Percentiles rank a stretch among this genome's conserved stretches.
Evolutionary conservation across 1,140 invertebrate species (phyloP).

Genomic region (Drosophila gunungcola): DNA sequence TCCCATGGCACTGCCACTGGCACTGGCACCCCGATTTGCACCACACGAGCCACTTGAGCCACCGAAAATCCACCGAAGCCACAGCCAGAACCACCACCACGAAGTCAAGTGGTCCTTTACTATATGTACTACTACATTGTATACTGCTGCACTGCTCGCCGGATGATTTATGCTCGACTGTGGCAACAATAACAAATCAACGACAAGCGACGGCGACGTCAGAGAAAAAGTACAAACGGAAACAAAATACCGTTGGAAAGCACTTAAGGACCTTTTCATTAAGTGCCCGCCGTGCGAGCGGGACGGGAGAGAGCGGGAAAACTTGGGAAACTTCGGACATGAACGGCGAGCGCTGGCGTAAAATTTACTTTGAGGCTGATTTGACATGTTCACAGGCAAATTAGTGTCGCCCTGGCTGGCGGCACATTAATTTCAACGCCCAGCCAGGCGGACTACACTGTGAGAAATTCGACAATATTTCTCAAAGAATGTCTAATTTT

Average conservation of each 20-base stretch:
- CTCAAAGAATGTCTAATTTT: no score
- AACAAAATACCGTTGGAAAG: conserved; percentile 83
- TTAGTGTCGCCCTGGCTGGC: conserved; percentile 75
- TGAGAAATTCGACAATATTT: not conserved
- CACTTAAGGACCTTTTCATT: conserved; percentile 84
- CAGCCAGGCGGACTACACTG: conserved; percentile 11
- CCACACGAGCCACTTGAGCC: conserved; percentile 30
- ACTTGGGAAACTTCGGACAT: conserved; percentile 32
- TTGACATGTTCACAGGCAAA: conserved; percentile 83
- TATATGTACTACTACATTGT: not conserved
- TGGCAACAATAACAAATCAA: conserved; percentile 83
- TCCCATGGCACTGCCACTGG: conserved; percentile 47
- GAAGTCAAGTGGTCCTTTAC: conserved; percentile 27
- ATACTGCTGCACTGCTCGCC: not conserved
- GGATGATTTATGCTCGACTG: conserved; percentile 75
- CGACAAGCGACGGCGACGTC: conserved; percentile 58
- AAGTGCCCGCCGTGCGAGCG: conserved; percentile 55
- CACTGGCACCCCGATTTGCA: conserved; percentile 24
- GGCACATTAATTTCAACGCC: conserved; percentile 75
- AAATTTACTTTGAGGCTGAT: conserved; percentile 77
- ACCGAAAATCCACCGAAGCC: not conserved
- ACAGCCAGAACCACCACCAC: conserved; percentile 10
- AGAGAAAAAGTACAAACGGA: conserved; percentile 78
- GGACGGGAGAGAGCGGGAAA: not conserved
- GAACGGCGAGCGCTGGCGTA: conserved; percentile 53